Base-by-base conservation (phyloP, 2,888 invertebrate species). In the Nephrotoma flavescens region DNA sequence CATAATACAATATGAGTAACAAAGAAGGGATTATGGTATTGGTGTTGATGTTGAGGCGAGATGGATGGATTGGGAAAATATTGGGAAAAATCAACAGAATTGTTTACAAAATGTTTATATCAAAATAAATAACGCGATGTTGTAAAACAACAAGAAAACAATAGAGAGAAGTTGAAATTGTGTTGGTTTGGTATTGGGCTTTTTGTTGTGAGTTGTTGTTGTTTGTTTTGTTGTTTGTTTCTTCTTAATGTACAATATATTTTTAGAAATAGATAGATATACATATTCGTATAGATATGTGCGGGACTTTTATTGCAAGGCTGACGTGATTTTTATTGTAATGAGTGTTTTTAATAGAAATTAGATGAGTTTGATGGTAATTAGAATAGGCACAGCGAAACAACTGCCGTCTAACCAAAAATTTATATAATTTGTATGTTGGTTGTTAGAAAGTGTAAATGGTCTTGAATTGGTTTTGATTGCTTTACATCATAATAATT, bases 51-150 rank as follows among this genome's bases (percentile, higher is more conserved):
- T 15, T 57, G 52, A 15, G 15, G 71, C 71, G n/a, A 31, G 71
- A 71, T 31, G 31, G 71, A 71, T 71, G 31, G 71, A 71, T 7
- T 71, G 31, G 31, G 31, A 71, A 71, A 71, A 71, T 57, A 57
- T 57, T 57, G 15, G 85, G 42, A 47, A 86, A 86, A 44, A 86
- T 45, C 45, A 41, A 86, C 44, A 44, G 47, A 86, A 41, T 57
- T 86, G 57, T 86, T 86, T 86, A 86, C 86, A 86, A 86, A 57
- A 86, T 52, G 52, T 71, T 71, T 71, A 57, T 52, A 86, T 44
- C 86, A 86, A 86, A 86, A 86, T 86, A 86, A 86, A 86, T 86
- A 86, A 52, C 42, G 52, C 86, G 41, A 86, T 86, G 86, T 86
- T 86, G 86, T 86, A 44, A 52, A 52, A 86, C 57, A 71, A 71